Conservation (phyloP, 1,140 invertebrate species). For the Mycetomoellerius zeteki region DNA sequence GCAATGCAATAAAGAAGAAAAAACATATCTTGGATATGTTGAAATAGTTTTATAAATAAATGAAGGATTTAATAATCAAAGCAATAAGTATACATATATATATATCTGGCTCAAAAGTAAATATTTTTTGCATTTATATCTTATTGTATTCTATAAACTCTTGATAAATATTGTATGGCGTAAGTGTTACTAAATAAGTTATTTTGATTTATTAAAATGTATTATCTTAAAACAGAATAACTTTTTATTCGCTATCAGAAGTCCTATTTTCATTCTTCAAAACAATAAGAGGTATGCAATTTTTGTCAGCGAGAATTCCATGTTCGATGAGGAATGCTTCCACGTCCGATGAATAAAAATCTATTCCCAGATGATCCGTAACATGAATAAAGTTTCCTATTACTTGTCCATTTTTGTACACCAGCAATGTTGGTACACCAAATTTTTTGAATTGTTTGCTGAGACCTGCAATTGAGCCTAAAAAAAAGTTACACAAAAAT, state of each 20-base stretch:
- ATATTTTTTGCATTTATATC: conserved; percentile 21
- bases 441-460: conserved; percentile 94
- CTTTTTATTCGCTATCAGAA: conserved; percentile 78
- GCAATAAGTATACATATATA: background rate
- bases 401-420: conserved; percentile 96
- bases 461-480: conserved; percentile 90
- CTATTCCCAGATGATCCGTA: conserved; percentile 94
- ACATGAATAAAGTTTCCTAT: conserved; percentile 97
- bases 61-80: conserved; percentile 6
- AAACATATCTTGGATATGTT: conserved; percentile 76
- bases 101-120: conserved; percentile 56
- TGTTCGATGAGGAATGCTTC: conserved; percentile 96
- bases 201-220: conserved; percentile 7
- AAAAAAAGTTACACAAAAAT: conserved; percentile 36
- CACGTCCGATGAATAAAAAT: conserved; percentile 96
- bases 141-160: background rate
- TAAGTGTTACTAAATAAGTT: background rate
- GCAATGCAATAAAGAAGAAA: conserved; percentile 79
- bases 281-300: conserved; percentile 83
- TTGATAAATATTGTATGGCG: background rate
- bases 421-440: conserved; percentile 96
- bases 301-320: conserved; percentile 92
- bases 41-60: conserved; percentile 35
- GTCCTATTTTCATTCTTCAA: conserved; percentile 73
- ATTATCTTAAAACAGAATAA: conserved; percentile 27